Evolutionary conservation across 1,140 invertebrate genomes (phyloP).

Genomic region (Nasonia longicornis): DNA sequence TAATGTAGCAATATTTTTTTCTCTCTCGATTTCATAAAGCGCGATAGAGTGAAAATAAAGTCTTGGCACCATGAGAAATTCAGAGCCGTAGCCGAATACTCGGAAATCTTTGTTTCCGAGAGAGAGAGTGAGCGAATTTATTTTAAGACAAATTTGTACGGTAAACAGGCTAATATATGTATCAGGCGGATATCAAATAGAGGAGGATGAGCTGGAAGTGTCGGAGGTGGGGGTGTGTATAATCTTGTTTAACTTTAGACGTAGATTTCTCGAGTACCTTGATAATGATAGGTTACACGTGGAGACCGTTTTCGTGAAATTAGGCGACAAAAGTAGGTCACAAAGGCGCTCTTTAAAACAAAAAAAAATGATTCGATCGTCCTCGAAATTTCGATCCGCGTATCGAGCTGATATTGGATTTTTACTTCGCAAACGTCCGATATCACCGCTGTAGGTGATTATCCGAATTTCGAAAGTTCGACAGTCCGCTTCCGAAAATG

Average conservation of each 20-base stretch:
- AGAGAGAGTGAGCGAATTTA: neutral
- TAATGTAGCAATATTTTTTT: neutral
- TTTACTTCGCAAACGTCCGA: neutral
- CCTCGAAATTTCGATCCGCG: neutral
- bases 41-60: neutral
- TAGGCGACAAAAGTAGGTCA: neutral
- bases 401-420: too few species aligned
- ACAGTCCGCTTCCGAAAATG: neutral
- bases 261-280: neutral
- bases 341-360: neutral
- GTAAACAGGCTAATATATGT: neutral
- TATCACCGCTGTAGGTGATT: neutral
- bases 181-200: neutral
- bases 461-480: neutral
- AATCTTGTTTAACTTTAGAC: conserved; percentile 25
- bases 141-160: neutral
- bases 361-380: neutral
- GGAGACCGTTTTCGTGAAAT: neutral
- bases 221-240: neutral
- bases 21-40: neutral
- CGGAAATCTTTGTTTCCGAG: neutral
- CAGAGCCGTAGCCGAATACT: neutral
- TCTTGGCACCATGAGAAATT: neutral
- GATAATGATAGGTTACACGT: neutral
- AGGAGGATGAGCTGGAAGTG: neutral